phyloP scores from a whole-genome alignment of 2,113 vertebrate species.

The Noctilio leporinus region DNA sequence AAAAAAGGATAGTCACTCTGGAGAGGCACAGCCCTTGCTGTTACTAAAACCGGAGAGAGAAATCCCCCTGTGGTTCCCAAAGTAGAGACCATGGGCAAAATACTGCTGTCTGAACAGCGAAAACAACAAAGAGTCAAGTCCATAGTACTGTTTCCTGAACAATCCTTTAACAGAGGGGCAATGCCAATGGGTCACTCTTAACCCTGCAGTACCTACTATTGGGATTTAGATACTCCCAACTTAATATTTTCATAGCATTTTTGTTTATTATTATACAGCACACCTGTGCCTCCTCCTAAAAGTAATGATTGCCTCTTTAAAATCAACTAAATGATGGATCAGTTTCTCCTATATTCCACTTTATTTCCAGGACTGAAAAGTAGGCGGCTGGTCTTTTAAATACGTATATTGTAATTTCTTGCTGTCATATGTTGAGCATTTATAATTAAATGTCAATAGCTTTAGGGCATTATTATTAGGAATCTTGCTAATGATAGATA shows the following conservation, averaged over 20 bases:
- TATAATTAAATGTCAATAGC: slow-evolving; percentile 70
- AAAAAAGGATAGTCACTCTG: not conserved
- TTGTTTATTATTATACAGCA: slow-evolving; percentile 56
- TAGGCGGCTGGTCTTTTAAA: slow-evolving; percentile 70
- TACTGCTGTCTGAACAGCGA: not conserved
- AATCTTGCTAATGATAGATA: slow-evolving; percentile 65
- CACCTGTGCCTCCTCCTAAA: not conserved
- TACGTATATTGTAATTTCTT: slow-evolving; percentile 66
- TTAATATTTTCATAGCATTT: slow-evolving; percentile 63
- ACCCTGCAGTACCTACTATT: not conserved
- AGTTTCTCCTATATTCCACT: slow-evolving; percentile 76
- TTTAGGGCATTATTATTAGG: slow-evolving; percentile 61
- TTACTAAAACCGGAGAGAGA: not conserved
- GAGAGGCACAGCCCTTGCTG: not conserved
- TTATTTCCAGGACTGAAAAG: slow-evolving; percentile 30
- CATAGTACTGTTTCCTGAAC: not conserved
- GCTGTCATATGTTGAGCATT: slow-evolving; percentile 53
- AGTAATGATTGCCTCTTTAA: slow-evolving; percentile 44
- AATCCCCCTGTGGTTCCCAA: not conserved
- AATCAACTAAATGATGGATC: slow-evolving; percentile 72
- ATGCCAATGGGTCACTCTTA: accelerated
- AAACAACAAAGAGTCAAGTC: not conserved
- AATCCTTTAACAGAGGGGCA: not conserved
- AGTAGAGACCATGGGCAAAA: not conserved
- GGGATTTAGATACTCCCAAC: slow-evolving; percentile 50